These are phyloP conservation scores for Amphiprion percula DNA, from an alignment of 2,113 vertebrate species.

Conservation along the genomic window DNA sequence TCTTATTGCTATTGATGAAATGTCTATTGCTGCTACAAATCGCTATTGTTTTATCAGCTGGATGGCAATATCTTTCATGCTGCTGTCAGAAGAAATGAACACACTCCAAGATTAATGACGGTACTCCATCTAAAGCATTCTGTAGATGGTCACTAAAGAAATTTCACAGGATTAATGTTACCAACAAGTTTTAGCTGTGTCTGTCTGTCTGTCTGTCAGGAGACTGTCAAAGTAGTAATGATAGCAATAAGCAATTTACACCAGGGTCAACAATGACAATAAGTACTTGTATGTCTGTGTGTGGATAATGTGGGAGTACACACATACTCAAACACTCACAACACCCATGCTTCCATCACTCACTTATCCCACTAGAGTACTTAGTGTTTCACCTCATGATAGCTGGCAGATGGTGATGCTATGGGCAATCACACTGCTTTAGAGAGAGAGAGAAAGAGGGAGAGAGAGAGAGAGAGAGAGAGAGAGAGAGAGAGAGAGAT, in stretches of 20 bases:
- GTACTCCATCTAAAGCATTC: no score
- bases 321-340: conserved; percentile 20
- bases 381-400: conserved; percentile 76
- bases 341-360: conserved; percentile 55
- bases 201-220: no score
- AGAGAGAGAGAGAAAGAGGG: conserved; percentile 68
- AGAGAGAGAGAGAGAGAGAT: conserved; percentile 71
- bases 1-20: no score
- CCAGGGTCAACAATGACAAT: conserved; percentile 33
- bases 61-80: no score
- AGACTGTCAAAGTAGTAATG: no score
- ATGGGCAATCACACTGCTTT: conserved; percentile 83
- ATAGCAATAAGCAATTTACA: conserved; percentile 53
- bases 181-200: no score
- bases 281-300: conserved; percentile 2
- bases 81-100: no score
- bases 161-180: no score
- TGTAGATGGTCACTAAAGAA: no score
- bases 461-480: conserved; percentile 42
- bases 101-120: no score
- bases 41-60: no score
- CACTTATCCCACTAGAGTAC: conserved; percentile 74
- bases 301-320: conserved; percentile 7
- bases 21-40: no score
- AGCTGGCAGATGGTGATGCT: conserved; percentile 83